Evolutionary conservation across 92 coral and sea anemone genomes (phyloP), one percentile per base, ranked within the genome.

Genomic region (Siderastrea siderea): DNA sequence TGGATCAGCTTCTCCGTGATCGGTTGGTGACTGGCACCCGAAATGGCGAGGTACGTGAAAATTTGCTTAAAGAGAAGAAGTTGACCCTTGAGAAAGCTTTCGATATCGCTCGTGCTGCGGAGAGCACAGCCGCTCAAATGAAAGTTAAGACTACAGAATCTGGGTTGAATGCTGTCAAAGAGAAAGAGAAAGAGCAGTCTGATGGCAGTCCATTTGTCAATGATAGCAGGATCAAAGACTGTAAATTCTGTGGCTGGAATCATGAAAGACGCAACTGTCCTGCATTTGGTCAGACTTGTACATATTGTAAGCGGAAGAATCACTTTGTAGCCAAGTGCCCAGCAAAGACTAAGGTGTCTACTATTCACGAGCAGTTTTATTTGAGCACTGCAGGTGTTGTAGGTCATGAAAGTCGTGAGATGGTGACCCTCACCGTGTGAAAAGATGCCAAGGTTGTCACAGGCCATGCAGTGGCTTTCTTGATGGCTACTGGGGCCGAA

Each of bases 401-500:
- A 26, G 51, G 86, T 1, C 2, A 38, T 51, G 77, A 19, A 81
- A 68, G 77, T 26, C 77, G 79, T 77, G 92, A 83, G 76, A 74
- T 82, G 87, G 92, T 81, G 51, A 82, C 88, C 53, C 72, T 89
- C 70, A 68, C 79, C 16, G 66, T 65, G 11, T 48, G 48, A 52
- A 85, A 77, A 14, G 89, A 77, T 16, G 19, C 26, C 48, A 55
- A 75, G 5, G 15, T 4, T 38, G 53, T 63, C 17, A 52, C 70
- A 6, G 86, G 79, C 55, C 52, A 60, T 16, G 74, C 68, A 44
- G 82, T 88, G 4, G 62, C 81, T 1, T 88, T 88, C 60, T 55
- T 82, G 45, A 74, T 88, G 81, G 92, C 83, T 75, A 82, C 89
- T 38, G 89, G 92, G 11, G 92, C 92, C 6, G 80, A 84, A 11